Conservation (phyloP, 2,888 invertebrate genomes). For the Phania funesta region DNA sequence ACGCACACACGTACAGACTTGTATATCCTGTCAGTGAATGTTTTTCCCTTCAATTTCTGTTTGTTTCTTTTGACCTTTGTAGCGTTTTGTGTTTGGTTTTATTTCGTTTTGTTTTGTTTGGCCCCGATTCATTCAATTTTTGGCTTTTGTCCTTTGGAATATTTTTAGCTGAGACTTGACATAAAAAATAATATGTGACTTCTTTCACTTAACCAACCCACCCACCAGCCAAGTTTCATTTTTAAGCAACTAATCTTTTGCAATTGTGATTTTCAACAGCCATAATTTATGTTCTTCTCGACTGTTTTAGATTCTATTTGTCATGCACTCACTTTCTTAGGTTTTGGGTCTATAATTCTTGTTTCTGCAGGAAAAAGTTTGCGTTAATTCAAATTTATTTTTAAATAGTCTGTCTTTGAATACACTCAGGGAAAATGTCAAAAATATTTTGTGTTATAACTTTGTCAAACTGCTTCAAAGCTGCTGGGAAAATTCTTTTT, state of each 20-base stretch:
- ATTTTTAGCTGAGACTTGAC: slow-evolving; percentile 1
- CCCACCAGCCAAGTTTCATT: background rate
- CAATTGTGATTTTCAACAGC: slow-evolving; percentile 36
- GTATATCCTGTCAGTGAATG: background rate
- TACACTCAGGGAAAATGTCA: background rate
- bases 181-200: background rate
- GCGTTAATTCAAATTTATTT: slow-evolving; percentile 1
- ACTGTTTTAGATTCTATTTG: background rate
- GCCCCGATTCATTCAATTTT: too few relatives aligned
- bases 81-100: background rate
- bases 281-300: slow-evolving; percentile 25
- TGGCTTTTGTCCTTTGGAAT: slow-evolving; percentile 5
- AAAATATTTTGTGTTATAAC: background rate
- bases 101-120: slow-evolving; percentile 3
- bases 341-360: slow-evolving; percentile 15
- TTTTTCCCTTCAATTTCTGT: background rate
- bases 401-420: background rate
- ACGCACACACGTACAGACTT: background rate
- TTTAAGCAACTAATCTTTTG: slow-evolving; percentile 24
- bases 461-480: too few relatives aligned
- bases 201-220: slow-evolving; percentile 6
- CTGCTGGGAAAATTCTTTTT: too few relatives aligned
- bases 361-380: slow-evolving; percentile 7
- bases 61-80: slow-evolving; percentile 23
- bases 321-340: background rate